phyloP scores from a whole-genome alignment of 2,113 vertebrate genomes.

The Pseudorasbora parva region DNA sequence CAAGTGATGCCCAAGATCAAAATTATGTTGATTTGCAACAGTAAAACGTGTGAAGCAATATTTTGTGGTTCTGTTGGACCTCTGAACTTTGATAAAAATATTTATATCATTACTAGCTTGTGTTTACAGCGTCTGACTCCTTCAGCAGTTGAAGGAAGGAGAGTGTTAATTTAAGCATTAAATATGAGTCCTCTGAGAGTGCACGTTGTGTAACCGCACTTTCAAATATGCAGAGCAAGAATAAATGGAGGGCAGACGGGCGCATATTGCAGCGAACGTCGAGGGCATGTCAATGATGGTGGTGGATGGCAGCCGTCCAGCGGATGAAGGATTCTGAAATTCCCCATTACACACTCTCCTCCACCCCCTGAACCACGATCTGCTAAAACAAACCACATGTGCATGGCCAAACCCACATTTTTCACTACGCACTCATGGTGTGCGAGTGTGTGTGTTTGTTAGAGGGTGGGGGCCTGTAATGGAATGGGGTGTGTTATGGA shows the following conservation, averaged over 20 bases:
- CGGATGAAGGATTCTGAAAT: constrained; percentile 57
- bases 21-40: not conserved
- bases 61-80: not conserved
- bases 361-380: constrained; percentile 15
- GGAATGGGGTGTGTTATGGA: constrained; percentile 11
- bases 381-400: constrained; percentile 67
- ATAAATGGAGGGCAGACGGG: constrained; percentile 29
- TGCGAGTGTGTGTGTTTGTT: constrained; percentile 4
- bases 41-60: not conserved
- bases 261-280: constrained; percentile 43
- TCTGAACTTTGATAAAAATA: constrained; percentile 34
- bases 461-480: not conserved
- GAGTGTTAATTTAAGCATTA: not conserved
- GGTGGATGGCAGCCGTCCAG: constrained; percentile 59
- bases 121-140: constrained; percentile 33
- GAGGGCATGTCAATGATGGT: constrained; percentile 54
- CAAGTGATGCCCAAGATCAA: not conserved
- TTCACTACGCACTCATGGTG: constrained; percentile 11
- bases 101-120: constrained; percentile 8
- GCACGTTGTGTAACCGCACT: not conserved
- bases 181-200: constrained; percentile 25
- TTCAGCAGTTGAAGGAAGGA: constrained; percentile 21
- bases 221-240: constrained; percentile 35
- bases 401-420: constrained; percentile 29
- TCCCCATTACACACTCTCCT: constrained; percentile 51